Evolutionary conservation across 2,113 vertebrate genomes (phyloP), one percentile per base, ranked within the genome.

Genomic region (Excalfactoria chinensis): DNA sequence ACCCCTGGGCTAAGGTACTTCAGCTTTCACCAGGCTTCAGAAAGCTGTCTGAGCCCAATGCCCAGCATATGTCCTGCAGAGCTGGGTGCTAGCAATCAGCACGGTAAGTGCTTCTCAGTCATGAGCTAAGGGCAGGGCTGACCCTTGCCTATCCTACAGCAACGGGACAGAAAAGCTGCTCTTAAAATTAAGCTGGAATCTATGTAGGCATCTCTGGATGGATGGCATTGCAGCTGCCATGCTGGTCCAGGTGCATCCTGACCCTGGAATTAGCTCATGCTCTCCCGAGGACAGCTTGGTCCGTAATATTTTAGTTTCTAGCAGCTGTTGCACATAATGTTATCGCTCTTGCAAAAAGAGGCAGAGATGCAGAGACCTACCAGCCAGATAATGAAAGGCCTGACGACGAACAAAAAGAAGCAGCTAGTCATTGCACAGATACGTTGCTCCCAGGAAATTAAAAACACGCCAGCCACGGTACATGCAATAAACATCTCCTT

Each of bases 401-500:
- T 88, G 74, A 75, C 20, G 51, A 93, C 89, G 83, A 90, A 78
- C 62, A 84, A 71, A 90, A 82, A 87, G 74, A 60, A 67, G 9
- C 79, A 63, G 70, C 78, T 72, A 49, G 22, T 82, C 84, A 63
- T 26, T 53, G 51, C 86, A 72, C 71, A 96, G 95, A 93, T 92
- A 95, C 1, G 18, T 63, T 86, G 70, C 67, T 73, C 93, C 49
- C 90, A 95, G 95, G 95, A 97, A 96, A 97, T 97, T 95, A 97
- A 97, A 95, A 79, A 2, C 56, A 58, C 0, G 13, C 88, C 76
- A 77, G 21, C 26, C 16, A 16, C 60, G n/a, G 84, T 53, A 41
- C 8, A 70, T 5, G 18, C 80, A 95, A 90, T 93, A 94, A 96
- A 59, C 43, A 46, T 62, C 67, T 91, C 53, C 64, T 95, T 97